Percentiles rank a stretch among this genome's conserved stretches.
These are phyloP conservation scores for Saccostrea cuccullata DNA, from an alignment of 1,140 invertebrate species.

Conservation along the genomic window DNA sequence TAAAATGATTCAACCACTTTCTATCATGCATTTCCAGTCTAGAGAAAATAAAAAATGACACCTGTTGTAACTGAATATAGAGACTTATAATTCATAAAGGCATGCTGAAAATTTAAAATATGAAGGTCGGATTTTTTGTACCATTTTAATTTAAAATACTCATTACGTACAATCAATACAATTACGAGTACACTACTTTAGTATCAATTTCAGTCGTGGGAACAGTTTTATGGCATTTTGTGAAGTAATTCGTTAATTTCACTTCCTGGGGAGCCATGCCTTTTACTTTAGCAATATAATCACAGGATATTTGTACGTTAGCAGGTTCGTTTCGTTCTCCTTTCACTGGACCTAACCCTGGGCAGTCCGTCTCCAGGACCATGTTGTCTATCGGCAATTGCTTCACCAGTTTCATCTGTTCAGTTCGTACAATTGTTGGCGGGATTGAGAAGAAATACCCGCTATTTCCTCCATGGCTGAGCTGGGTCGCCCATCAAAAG, in stretches of 20 bases:
- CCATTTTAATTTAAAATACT: no score
- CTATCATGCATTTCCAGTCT: no score
- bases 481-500: constrained; percentile 77
- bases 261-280: constrained; percentile 73
- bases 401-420: constrained; percentile 76
- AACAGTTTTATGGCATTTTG: constrained; percentile 76
- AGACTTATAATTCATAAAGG: no score
- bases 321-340: constrained; percentile 75
- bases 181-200: not conserved
- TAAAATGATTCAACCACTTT: no score
- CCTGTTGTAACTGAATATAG: no score
- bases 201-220: constrained; percentile 62
- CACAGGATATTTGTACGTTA: constrained; percentile 76
- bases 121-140: no score
- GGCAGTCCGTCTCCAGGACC: constrained; percentile 75
- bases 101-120: no score
- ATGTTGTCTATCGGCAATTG: constrained; percentile 72
- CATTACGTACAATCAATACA: no score
- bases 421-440: constrained; percentile 74
- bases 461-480: constrained; percentile 74
- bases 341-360: constrained; percentile 71
- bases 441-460: constrained; percentile 79
- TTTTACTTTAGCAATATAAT: constrained; percentile 77
- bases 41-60: no score
- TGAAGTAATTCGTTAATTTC: constrained; percentile 71